Base-by-base conservation (phyloP, 1,140 invertebrate genomes). In the Drosophila saltans region DNA sequence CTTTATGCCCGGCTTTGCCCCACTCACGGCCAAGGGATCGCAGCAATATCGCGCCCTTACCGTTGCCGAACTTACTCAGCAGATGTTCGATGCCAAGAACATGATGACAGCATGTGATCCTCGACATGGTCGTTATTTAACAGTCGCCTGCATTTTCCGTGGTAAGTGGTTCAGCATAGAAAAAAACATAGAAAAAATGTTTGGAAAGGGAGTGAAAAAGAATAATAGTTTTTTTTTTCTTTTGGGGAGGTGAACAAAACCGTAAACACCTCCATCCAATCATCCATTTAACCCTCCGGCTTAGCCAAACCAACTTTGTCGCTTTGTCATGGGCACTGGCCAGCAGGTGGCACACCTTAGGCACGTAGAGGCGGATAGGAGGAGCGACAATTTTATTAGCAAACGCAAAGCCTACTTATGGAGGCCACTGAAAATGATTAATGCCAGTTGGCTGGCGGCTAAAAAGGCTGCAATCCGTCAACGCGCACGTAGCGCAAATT, bases 31-130 rank as follows among this genome's bases (percentile, higher is more conserved):
- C 48, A 94, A 97, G 76, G 96, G 97, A 10, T 95, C 94, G 75
- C 96, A 97, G 84, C 96, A 97, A 69, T 98, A 98, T 93, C 93
- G 96, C 69, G 96, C 97, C 0, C 93, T 97, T 2, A 96, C 97
- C 7, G 98, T 99, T 1, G 96, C 97, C 26, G 97, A 98, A 92
- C 93, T 98, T 24, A 97, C 97, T 3, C 95, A 97, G 88, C 97
- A 98, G 92, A 97, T 98, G 97, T 97, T 98, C 93, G 96, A 97
- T 77, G 95, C 96, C 9, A 96, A 96, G 93, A 97, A 97, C 91
- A 98, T 99, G 98, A 99, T 99, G 98, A 97, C 97, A 24, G 98
- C 98, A n/a, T 98, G 98, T 91, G 97, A 98, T 91, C 97, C 97
- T 59, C 94, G 97, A 82, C 97, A 98, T 91, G 98, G 97, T 40